Percentiles rank a stretch among this genome's conserved stretches.
These are phyloP conservation scores for Halictus quadricinctus DNA, from an alignment of 2,888 invertebrate genomes.

Conservation along the genomic window DNA sequence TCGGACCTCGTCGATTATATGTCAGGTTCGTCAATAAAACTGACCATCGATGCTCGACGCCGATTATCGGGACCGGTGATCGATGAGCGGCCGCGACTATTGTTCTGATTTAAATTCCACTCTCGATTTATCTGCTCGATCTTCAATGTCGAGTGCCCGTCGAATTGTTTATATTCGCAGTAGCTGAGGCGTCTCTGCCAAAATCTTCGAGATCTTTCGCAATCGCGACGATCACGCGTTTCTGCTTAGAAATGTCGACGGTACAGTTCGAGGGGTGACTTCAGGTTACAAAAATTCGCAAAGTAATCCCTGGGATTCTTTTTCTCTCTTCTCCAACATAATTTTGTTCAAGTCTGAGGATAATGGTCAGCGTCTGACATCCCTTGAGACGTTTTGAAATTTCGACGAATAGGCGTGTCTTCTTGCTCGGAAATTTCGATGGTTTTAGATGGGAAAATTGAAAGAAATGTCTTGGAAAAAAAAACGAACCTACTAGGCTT, in stretches of 20 bases:
- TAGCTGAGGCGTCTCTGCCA: slow-evolving; percentile 9
- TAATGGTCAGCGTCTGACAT: too few species aligned
- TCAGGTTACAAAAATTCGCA: too few species aligned
- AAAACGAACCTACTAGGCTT: slow-evolving; percentile 19
- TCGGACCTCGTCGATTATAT: slow-evolving; percentile 17
- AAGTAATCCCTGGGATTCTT: not conserved
- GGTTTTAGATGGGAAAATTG: not conserved
- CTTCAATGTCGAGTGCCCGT: slow-evolving; percentile 13
- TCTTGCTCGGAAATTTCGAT: not conserved
- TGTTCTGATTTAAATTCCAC: slow-evolving; percentile 58
- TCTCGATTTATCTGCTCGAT: slow-evolving; percentile 42
- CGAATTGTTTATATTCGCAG: slow-evolving; percentile 11
- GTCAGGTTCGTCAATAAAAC: slow-evolving; percentile 14
- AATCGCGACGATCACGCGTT: not conserved
- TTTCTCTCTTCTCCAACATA: too few species aligned
- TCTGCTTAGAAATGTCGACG: too few species aligned
- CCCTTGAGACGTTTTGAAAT: too few species aligned
- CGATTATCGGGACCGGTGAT: slow-evolving; percentile 47
- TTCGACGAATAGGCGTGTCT: too few species aligned
- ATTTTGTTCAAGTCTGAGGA: too few species aligned
- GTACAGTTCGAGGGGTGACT: too few species aligned
- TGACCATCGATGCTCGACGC: not conserved
- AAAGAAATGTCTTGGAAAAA: slow-evolving; percentile 31
- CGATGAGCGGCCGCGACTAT: slow-evolving; percentile 26
- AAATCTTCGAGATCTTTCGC: not conserved